phyloP scores from a whole-genome alignment of 2,113 vertebrate species.

The Pomatostomus ruficeps region DNA sequence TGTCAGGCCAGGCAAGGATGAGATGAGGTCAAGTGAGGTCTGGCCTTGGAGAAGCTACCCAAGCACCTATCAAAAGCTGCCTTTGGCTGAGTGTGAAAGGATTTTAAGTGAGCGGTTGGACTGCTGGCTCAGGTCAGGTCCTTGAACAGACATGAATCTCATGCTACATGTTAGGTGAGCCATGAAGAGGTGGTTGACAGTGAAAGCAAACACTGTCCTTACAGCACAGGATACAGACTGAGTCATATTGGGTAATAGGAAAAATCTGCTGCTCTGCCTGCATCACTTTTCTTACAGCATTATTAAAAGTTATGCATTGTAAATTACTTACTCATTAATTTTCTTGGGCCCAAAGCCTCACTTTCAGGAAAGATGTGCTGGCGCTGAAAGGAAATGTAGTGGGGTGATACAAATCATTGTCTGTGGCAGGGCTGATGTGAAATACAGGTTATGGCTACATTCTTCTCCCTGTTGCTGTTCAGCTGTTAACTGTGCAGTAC shows the following conservation, averaged over 20 bases:
- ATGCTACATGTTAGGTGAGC: not conserved
- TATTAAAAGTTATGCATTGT: not conserved
- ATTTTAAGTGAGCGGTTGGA: not conserved
- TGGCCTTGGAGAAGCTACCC: not conserved
- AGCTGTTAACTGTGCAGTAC: not conserved
- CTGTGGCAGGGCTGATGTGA: not conserved
- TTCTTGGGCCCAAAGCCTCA: not conserved
- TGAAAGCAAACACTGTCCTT: not conserved
- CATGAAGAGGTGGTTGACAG: not conserved
- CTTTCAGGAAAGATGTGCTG: not conserved
- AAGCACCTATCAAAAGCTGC: not conserved
- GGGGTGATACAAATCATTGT: not conserved
- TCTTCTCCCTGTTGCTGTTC: not conserved
- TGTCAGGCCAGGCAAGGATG: not conserved
- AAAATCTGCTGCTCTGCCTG: not conserved
- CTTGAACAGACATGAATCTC: not conserved
- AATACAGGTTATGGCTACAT: not conserved
- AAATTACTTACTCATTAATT: not conserved
- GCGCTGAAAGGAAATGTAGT: not conserved
- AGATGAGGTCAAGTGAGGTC: not conserved
- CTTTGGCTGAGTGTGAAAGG: not conserved
- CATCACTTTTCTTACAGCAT: not conserved
- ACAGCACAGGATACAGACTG: not conserved
- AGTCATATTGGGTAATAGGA: not conserved
- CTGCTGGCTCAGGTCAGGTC: not conserved